Evolutionary conservation across 1,140 invertebrate genomes (phyloP), one percentile per base, ranked within the genome.

Genomic region (Saccostrea glomerata): DNA sequence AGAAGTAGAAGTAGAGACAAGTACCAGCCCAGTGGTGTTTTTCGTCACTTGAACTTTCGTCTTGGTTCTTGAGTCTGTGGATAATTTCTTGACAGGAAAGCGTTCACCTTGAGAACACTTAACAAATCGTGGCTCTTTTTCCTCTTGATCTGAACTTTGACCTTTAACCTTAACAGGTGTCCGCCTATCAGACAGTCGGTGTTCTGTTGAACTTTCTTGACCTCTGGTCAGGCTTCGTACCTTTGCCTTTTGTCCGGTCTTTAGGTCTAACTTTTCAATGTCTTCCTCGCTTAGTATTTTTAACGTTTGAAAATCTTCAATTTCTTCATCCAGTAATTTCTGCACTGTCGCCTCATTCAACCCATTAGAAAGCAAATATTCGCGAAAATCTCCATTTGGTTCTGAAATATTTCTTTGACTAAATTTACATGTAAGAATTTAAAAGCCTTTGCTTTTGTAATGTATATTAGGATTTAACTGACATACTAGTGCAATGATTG

Each of bases 181-280:
- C 9, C 17, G 82, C 36, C 82, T 83, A 36, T 55, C 47, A 7
- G n/a, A 55, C 17, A 15, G 55, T 20, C 47, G 23, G 20, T 23
- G 0, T 36, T 84, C 17, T 54, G 20, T 54, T 11, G 0, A n/a
- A n/a, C 7, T 84, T 84, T 84, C 36, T 54, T 55, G 40, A 54
- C 12, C 54, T 54, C 47, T 84, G 47, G 47, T 73, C 6, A 88
- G 23, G 30, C 25, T 88, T n/a, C 87, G 60, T 13, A 88, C n/a
- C 47, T 17, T 84, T 1, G 87, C 87, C 55, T 85, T 88, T 58
- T 88, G 87, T 36, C 87, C 87, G 15, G 47, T n/a, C 73, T 85
- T 88, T 36, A 88, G 54, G 17, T 66, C 63, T 5, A 88, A 54
- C 40, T 47, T 83, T 20, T 88, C 83, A 15, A 88, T 84, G 55